Base-by-base conservation (phyloP, 2,113 vertebrate species). In the Galeopterus variegatus region DNA sequence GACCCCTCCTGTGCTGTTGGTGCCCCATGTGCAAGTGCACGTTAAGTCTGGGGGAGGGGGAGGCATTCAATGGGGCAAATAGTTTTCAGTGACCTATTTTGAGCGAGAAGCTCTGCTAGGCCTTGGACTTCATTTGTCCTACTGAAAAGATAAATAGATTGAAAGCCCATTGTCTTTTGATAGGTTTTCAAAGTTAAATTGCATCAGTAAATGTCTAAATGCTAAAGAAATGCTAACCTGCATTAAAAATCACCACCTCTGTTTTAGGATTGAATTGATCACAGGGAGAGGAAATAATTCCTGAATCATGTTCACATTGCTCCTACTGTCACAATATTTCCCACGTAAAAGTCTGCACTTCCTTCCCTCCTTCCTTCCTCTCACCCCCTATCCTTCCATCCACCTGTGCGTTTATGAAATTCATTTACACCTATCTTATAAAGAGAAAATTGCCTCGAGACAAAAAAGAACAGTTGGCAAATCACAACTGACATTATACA, bases 101-200 rank as follows among this genome's bases (percentile, higher is more conserved):
- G 62, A 82, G 31, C 17, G 4, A 92, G 41, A 81, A 90, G 64
- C 31, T 62, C 26, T 65, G 36, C 24, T n/a, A 76, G 19, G 41
- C 13, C 24, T 48, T 50, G 64, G 48, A 45, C 8, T 87, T 70
- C 26, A 48, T 62, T 50, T 73, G 75, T 28, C 88, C n/a, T 3
- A 18, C 18, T 67, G 24, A 81, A 69, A 69, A 50, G 79, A 75
- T 80, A 72, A 79, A 89, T 73, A 31, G 64, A 19, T 45, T 8
- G 5, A 76, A 86, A 76, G 10, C 31, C 31, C 24, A 45, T 80
- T 52, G 10, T 50, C 26, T 94, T 84, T 41, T 54, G 72, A 82
- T 15, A 76, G 33, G 14, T 70, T 90, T 79, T 90, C 79, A 70
- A 88, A 97, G 79, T 75, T 45, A 77, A 76, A 87, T 73, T 69